Evolutionary conservation across 1,140 invertebrate genomes (phyloP).

Genomic region (Drosophila nannoptera): DNA sequence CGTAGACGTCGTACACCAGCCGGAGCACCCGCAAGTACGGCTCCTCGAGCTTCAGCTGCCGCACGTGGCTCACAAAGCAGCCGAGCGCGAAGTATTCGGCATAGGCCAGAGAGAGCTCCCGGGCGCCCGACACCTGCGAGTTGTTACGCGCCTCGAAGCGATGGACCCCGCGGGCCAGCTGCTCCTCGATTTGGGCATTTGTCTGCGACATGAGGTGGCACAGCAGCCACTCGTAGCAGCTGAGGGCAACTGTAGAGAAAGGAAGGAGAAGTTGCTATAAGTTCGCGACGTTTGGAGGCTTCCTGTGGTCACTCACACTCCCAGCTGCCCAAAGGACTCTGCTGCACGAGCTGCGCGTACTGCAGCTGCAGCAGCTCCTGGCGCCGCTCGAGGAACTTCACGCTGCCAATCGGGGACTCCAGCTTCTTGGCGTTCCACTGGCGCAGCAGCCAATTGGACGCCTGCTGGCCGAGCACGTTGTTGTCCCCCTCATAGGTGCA

Average conservation of each 20-base stretch:
- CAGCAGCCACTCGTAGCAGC: constrained; percentile 90
- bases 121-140: constrained; percentile 89
- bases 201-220: constrained; percentile 88
- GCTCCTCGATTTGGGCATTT: constrained; percentile 82
- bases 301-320: constrained; percentile 81
- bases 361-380: constrained; percentile 80
- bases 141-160: constrained; percentile 88
- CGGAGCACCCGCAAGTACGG: constrained; percentile 82
- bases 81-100: constrained; percentile 85
- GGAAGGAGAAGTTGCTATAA: background rate
- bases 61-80: constrained; percentile 82
- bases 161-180: constrained; percentile 82
- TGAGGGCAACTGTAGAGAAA: constrained; percentile 84
- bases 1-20: constrained; percentile 86
- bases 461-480: constrained; percentile 96
- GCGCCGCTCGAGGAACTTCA: constrained; percentile 82
- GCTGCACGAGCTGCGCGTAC: constrained; percentile 77
- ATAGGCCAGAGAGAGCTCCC: constrained; percentile 87
- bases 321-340: constrained; percentile 58
- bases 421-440: constrained; percentile 81
- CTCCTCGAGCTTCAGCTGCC: constrained; percentile 78
- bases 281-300: background rate
- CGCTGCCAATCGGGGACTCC: constrained; percentile 83
- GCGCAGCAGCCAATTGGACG: constrained; percentile 92
- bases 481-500: constrained; percentile 98